Evolutionary conservation across 1,140 invertebrate genomes (phyloP), one percentile per base, ranked within the genome.

Genomic region (Stenopsyche tienmushanensis): DNA sequence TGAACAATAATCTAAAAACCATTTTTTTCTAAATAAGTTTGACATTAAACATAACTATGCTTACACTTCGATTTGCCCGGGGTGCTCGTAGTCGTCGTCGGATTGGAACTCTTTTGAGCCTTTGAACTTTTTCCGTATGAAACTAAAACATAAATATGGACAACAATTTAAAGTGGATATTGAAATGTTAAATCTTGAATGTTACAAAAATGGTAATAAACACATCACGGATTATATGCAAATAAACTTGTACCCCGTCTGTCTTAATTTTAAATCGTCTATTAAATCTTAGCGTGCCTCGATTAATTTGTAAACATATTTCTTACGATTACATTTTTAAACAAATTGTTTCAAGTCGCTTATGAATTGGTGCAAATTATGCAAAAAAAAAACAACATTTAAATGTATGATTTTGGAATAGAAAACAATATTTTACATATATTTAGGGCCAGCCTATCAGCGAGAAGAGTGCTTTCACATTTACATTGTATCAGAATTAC

Each of bases 51-150:
- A 41, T 39, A 57, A 57, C 3, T 45, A 24, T 49, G 62, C 50
- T 39, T 34, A 52, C 34, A 42, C 62, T 77, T 75, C 67, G 41
- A 34, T 29, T 20, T 55, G 17, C 44, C 62, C 1, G 65, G n/a
- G 45, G 65, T 70, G 64, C 60, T 72, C 1, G 72, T 21, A 1
- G 60, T 23, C 3, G 73, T 18, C 3, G 24, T 23, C 26, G 41
- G 70, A 7, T 74, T 72, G 8, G 65, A 74, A 58, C 70, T 73
- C 58, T 73, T 76, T 60, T 76, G 73, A 1, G 74, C 76, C 64
- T 78, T 78, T 9, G 74, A 76, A 62, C 77, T 78, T 54, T 78
- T 78, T 0, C 73, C 76, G 0, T 71, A 70, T 7, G 74, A 64
- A 5, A 77, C 77, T 78, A 58, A 49, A 76, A 73, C 15, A 50